Conservation (phyloP, 2,113 vertebrate species). For the Amblyopsis rosae region DNA sequence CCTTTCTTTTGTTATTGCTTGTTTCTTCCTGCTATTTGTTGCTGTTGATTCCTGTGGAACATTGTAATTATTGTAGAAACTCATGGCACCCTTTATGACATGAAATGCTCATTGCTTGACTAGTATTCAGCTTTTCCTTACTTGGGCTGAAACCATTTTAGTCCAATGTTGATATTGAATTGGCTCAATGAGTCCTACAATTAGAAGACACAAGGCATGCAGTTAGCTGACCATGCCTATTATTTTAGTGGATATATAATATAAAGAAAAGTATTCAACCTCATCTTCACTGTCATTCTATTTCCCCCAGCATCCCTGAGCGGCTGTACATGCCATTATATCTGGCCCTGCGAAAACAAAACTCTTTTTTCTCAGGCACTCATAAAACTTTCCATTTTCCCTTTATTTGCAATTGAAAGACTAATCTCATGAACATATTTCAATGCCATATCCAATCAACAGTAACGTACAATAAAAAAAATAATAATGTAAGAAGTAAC, state of each 20-base stretch:
- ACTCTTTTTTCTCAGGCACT: conserved; percentile 70
- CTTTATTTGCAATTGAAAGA: conserved; percentile 63
- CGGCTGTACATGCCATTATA: conserved; percentile 40
- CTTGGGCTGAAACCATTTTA: conserved; percentile 64
- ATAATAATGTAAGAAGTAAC: conserved; percentile 49
- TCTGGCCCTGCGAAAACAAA: conserved; percentile 29
- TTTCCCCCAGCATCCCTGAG: conserved; percentile 12
- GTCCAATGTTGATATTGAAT: conserved; percentile 68
- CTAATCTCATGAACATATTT: conserved; percentile 53
- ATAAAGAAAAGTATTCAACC: conserved; percentile 43
- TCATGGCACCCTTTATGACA: conserved; percentile 62
- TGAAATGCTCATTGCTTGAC: conserved; percentile 63
- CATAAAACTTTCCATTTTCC: conserved; percentile 58
- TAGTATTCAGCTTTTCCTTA: conserved; percentile 55
- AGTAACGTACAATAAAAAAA: conserved; percentile 46
- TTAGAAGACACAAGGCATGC: conserved; percentile 36
- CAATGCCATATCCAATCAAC: conserved; percentile 48
- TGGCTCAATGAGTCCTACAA: conserved; percentile 72
- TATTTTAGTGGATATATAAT: conserved; percentile 47
- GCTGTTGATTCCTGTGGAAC: conserved; percentile 72
- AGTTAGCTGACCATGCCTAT: conserved; percentile 47
- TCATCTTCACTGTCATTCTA: conserved; percentile 30
- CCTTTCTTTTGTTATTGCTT: conserved; percentile 51
- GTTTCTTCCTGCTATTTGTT: conserved; percentile 68
- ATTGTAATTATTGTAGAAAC: conserved; percentile 69